phyloP scores from a whole-genome alignment of 1,140 invertebrate genomes.

The Caenorhabditis inopinata region DNA sequence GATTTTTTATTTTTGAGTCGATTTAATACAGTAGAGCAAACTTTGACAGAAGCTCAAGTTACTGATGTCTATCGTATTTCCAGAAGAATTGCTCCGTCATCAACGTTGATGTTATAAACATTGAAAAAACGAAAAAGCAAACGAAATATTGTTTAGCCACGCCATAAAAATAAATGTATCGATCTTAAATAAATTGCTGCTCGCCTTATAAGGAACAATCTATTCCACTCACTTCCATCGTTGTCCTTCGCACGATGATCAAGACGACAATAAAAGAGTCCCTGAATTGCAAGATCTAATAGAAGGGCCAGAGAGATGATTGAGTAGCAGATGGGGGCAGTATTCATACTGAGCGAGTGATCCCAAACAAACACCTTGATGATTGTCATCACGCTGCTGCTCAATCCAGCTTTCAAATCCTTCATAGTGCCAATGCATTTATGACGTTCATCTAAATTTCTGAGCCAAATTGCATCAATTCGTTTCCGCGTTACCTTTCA shows the following conservation, averaged over 20 bases:
- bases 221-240: not conserved
- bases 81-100: constrained; percentile 4
- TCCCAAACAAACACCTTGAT: not conserved
- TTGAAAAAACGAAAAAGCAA: not conserved
- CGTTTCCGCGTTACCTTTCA: not conserved
- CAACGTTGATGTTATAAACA: not conserved
- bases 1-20: no score
- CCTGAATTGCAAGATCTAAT: not conserved
- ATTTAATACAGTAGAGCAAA: no score
- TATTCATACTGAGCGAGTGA: not conserved
- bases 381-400: constrained; percentile 16
- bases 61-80: not conserved
- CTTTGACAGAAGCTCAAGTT: no score
- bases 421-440: constrained; percentile 3
- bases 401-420: not conserved
- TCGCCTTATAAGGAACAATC: no score
- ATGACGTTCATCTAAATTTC: not conserved
- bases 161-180: not conserved
- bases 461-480: no score
- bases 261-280: not conserved
- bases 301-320: not conserved
- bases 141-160: not conserved
- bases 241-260: not conserved
- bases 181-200: not conserved
- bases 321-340: not conserved